phyloP scores from a whole-genome alignment of 1,140 invertebrate species.

The Pararge aegeria region DNA sequence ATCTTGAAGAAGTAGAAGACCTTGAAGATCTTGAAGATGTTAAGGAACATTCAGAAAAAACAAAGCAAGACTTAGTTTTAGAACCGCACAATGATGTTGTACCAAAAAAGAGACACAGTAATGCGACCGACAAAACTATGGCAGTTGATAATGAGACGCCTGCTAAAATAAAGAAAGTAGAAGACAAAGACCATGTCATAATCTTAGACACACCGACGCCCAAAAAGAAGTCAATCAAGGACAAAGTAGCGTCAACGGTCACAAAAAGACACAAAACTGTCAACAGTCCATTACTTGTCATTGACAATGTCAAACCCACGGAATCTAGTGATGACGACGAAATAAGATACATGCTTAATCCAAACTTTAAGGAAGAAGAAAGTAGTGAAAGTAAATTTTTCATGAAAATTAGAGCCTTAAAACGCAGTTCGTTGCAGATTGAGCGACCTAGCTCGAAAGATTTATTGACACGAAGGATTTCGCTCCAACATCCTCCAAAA shows the following conservation, averaged over 20 bases:
- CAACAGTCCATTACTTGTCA: slow-evolving; percentile 27
- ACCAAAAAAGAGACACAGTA: slow-evolving; percentile 16
- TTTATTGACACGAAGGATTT: slow-evolving; percentile 60
- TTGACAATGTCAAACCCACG: slow-evolving; percentile 30
- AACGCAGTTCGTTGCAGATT: slow-evolving; percentile 62
- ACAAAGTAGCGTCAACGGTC: slow-evolving; percentile 44
- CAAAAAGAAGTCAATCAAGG: slow-evolving; percentile 56
- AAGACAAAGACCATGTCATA: slow-evolving; percentile 33
- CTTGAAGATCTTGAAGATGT: slow-evolving; percentile 7
- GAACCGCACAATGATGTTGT: slow-evolving; percentile 7
- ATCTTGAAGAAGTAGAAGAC: slow-evolving; percentile 19
- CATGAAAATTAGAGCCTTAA: slow-evolving; percentile 65
- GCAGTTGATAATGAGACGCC: slow-evolving; percentile 14
- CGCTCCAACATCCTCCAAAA: slow-evolving; percentile 63
- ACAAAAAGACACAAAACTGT: slow-evolving; percentile 49
- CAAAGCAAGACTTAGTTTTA: background rate
- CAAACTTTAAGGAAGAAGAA: slow-evolving; percentile 51
- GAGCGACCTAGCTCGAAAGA: slow-evolving; percentile 65
- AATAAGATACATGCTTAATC: slow-evolving; percentile 69
- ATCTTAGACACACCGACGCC: slow-evolving; percentile 39
- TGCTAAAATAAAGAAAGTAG: slow-evolving; percentile 28
- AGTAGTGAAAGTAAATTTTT: slow-evolving; percentile 49
- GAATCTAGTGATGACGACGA: slow-evolving; percentile 70
- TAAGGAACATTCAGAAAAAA: background rate
- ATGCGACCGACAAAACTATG: slow-evolving; percentile 16